phyloP scores from a whole-genome alignment of 2,888 invertebrate species.

The Tipula confusa region DNA sequence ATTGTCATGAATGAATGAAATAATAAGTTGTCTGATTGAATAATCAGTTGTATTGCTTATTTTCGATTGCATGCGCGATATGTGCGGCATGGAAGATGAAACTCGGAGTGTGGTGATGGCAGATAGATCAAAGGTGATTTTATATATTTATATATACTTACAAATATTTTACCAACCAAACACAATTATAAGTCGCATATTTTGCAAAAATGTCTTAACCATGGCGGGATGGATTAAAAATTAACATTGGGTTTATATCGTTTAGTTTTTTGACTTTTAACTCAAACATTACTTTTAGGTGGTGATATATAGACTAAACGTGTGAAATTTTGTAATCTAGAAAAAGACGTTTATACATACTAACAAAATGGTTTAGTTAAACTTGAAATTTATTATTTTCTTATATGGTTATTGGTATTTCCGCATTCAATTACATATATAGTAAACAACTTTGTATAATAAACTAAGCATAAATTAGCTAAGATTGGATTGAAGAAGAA shows the following conservation, averaged over 20 bases:
- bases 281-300: too few relatives aligned
- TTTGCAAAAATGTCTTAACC: neutral
- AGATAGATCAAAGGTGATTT: constrained; percentile 5
- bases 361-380: too few relatives aligned
- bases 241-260: neutral
- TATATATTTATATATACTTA: neutral
- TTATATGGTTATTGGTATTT: too few relatives aligned
- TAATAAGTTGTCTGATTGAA: constrained; percentile 16
- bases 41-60: neutral
- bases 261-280: neutral
- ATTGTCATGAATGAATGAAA: constrained; percentile 25
- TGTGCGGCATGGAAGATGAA: neutral
- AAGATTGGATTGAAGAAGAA: too few relatives aligned
- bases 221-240: neutral
- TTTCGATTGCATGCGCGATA: neutral
- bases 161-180: neutral
- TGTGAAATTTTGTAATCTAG: too few relatives aligned
- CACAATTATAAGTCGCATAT: neutral
- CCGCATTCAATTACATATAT: too few relatives aligned
- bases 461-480: too few relatives aligned
- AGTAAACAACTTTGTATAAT: too few relatives aligned
- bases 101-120: neutral
- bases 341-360: too few relatives aligned
- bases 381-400: too few relatives aligned
- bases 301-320: too few relatives aligned